Evolutionary conservation across 2,113 vertebrate genomes (phyloP).

Genomic region (Motacilla tschutschensis): DNA sequence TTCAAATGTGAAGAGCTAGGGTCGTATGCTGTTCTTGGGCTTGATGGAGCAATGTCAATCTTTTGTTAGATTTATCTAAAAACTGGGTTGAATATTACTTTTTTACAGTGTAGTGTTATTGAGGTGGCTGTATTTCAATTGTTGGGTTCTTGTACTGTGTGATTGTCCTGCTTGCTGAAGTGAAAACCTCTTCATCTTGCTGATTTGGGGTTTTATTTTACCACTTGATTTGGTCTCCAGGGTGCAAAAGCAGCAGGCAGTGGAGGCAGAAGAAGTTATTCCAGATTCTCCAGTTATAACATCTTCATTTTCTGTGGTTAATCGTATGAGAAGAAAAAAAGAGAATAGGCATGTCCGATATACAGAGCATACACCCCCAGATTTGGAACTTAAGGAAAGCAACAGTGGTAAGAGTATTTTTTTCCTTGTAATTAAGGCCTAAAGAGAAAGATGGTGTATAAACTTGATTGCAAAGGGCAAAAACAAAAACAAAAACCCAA

Average conservation of each 20-base stretch:
- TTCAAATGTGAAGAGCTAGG: neutral
- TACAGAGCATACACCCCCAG: slow-evolving; percentile 68
- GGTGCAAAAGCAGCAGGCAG: slow-evolving; percentile 45
- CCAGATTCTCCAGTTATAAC: slow-evolving; percentile 84
- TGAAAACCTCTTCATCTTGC: neutral
- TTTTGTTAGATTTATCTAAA: neutral
- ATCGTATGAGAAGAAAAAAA: slow-evolving; percentile 82
- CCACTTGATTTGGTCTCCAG: slow-evolving; percentile 30
- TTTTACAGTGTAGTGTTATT: neutral
- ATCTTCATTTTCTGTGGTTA: slow-evolving; percentile 77
- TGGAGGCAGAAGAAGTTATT: slow-evolving; percentile 79
- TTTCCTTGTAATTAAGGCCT: neutral
- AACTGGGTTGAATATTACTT: neutral
- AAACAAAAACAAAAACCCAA: neutral
- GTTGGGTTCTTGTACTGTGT: neutral
- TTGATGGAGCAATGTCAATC: neutral
- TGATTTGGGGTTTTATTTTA: neutral
- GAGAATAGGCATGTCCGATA: slow-evolving; percentile 79
- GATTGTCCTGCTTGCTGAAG: neutral
- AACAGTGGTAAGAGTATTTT: slow-evolving; percentile 49
- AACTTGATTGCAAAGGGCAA: neutral
- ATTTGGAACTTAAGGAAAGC: slow-evolving; percentile 29
- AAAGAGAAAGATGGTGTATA: neutral
- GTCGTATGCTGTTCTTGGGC: neutral
- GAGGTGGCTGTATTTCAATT: neutral